Conservation (phyloP, 2,113 vertebrate genomes). For the Semnopithecus entellus region DNA sequence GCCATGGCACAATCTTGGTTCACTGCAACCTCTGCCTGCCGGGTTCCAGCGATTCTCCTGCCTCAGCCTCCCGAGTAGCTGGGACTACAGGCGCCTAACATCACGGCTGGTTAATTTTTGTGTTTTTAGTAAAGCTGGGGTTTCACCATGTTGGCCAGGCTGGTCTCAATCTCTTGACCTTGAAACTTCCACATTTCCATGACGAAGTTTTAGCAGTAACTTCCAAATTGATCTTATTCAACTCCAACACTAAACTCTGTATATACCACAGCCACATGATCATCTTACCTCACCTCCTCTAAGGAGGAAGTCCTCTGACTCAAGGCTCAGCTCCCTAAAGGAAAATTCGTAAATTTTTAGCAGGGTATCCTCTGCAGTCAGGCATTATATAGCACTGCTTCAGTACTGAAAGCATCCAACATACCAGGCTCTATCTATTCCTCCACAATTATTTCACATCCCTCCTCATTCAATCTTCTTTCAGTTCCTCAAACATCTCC, state of each 20-base stretch:
- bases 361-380: not conserved
- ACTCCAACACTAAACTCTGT: not conserved
- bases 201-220: not conserved
- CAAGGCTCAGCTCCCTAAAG: not conserved
- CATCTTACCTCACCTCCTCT: not conserved
- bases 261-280: not conserved
- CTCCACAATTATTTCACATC: not conserved
- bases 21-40: too few species aligned
- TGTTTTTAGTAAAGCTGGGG: too few species aligned
- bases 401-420: not conserved
- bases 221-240: not conserved
- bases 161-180: too few species aligned
- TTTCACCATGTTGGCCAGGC: too few species aligned
- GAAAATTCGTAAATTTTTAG: not conserved
- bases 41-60: too few species aligned
- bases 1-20: too few species aligned
- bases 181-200: not conserved
- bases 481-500: not conserved
- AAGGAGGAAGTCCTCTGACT: not conserved
- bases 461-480: not conserved
- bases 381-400: not conserved
- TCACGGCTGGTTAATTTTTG: too few species aligned
- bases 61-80: too few species aligned
- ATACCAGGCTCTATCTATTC: not conserved
- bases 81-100: too few species aligned